A percentile compares a stretch with the other conserved stretches of the same genome.
Evolutionary conservation across 2,113 vertebrate species (phyloP).

Genomic region (Cyrtonyx montezumae): DNA sequence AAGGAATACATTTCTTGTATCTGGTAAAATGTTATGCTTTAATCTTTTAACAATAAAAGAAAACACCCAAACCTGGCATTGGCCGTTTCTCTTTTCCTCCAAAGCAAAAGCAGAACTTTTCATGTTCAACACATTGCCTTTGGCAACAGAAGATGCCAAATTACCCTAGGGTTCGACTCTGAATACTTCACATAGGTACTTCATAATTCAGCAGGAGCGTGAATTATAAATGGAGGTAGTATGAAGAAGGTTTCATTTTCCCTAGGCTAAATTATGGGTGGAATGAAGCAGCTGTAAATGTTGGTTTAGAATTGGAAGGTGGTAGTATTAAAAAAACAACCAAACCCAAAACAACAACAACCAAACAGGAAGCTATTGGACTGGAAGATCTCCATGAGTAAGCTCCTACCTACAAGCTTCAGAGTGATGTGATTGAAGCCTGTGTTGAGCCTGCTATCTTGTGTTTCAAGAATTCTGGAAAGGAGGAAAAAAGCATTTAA

Average conservation of each 20-base stretch:
- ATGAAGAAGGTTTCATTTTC: neutral
- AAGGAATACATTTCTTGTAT: conserved; percentile 46
- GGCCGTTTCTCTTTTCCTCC: neutral
- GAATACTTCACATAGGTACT: neutral
- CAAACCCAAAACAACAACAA: too few relatives aligned
- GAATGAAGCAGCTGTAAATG: neutral
- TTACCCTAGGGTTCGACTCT: neutral
- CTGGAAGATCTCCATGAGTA: neutral
- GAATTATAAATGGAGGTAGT: neutral
- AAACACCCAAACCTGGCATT: conserved; percentile 34
- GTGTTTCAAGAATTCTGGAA: neutral
- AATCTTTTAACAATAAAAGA: conserved; percentile 77
- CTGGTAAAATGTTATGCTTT: conserved; percentile 69
- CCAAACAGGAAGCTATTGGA: too few relatives aligned
- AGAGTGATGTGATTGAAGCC: neutral
- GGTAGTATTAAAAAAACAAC: neutral
- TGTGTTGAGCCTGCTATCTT: neutral
- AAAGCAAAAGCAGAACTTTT: neutral
- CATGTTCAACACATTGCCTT: neutral
- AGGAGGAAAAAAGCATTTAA: neutral
- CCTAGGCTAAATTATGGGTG: neutral
- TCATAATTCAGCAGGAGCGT: neutral
- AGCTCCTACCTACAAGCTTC: neutral
- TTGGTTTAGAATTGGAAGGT: neutral
- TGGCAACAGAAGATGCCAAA: neutral